Conservation (phyloP, 2,113 vertebrate genomes). For the Athene cunicularia region DNA sequence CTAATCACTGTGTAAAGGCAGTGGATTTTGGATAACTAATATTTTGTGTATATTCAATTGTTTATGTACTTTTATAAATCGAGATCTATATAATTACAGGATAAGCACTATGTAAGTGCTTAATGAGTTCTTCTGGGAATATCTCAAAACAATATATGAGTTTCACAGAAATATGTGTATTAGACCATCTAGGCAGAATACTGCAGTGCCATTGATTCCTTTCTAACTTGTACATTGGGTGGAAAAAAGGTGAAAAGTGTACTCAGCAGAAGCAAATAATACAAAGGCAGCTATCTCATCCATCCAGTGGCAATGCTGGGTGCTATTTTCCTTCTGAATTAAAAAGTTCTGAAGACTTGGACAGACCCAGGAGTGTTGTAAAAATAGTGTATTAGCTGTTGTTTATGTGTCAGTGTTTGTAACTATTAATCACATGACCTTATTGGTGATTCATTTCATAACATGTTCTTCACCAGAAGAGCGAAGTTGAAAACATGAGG, state of each 20-base stretch:
- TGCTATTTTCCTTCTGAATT: background rate
- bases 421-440: background rate
- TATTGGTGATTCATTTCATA: background rate
- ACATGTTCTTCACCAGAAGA: background rate
- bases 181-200: background rate
- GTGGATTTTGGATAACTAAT: background rate
- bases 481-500: background rate
- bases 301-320: background rate
- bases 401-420: background rate
- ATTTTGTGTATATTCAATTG: background rate
- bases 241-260: background rate
- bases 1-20: background rate
- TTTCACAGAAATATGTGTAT: background rate
- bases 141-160: background rate
- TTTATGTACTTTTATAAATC: background rate
- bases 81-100: background rate
- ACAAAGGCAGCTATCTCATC: background rate
- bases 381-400: background rate
- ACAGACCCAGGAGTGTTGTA: background rate
- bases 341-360: background rate
- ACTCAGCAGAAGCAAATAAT: background rate
- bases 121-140: background rate
- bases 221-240: background rate
- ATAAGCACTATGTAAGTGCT: background rate
- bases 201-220: background rate